phyloP scores from a whole-genome alignment of 2,113 vertebrate genomes.

The Gymnobelideus leadbeateri region DNA sequence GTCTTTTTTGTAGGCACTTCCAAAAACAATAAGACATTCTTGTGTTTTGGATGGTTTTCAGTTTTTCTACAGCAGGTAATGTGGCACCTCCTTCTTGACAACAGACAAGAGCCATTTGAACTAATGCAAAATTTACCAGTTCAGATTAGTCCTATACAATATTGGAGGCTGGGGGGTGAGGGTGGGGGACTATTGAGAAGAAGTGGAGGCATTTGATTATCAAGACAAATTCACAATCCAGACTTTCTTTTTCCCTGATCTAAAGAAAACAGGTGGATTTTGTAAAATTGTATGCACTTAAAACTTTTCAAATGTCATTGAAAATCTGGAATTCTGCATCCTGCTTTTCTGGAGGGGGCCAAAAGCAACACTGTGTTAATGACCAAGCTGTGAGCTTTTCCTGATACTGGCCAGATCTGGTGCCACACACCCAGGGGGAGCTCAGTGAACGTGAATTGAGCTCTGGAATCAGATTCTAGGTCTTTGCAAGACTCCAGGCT shows the following conservation, averaged over 20 bases:
- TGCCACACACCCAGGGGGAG: neutral
- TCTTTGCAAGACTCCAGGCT: neutral
- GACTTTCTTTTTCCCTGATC: neutral
- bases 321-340: neutral
- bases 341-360: neutral
- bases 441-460: neutral
- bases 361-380: neutral
- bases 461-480: neutral
- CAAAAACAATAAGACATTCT: neutral
- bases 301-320: neutral
- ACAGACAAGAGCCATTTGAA: neutral
- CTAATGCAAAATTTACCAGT: neutral
- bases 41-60: conserved; percentile 5
- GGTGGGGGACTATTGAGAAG: neutral
- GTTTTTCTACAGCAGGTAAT: neutral
- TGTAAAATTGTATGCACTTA: neutral
- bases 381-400: neutral
- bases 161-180: neutral
- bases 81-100: neutral
- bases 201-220: neutral
- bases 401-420: neutral
- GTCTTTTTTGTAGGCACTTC: neutral
- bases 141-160: neutral
- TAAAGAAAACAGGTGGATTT: conserved; percentile 20
- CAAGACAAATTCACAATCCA: neutral